Evolutionary conservation across 2,113 vertebrate genomes (phyloP), one percentile per base, ranked within the genome.

Genomic region (Lophius piscatorius): DNA sequence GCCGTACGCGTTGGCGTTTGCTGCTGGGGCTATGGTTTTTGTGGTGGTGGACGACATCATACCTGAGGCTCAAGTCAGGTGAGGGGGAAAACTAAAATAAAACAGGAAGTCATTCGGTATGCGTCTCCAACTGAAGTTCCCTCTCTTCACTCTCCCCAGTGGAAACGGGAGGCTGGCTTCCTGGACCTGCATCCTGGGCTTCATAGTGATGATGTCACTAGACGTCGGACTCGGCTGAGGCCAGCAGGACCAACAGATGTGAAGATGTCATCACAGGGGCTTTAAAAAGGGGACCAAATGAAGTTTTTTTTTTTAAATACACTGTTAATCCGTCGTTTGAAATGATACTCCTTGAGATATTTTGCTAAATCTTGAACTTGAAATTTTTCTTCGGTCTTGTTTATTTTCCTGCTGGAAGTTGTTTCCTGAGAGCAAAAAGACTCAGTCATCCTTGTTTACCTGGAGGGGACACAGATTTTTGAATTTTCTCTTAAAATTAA

Each of bases 121-220:
- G 18, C 13, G 9, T 34, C 1, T 6, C 11, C 40, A 8, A 47
- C 20, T 47, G 18, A 8, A 4, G 6, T 28, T 28, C 31, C 2
- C 40, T 24, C 1, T 1, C 29, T 42, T 26, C 35, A 20, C 1
- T 16, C 21, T 34, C 44, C 6, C 24, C 81, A 99, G 97, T 16
- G 97, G 97, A 4, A 96, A 99, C 0, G 97, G 97, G 38, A 98
- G 94, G 56, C 70, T 98, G 86, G 95, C 97, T 0, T 98, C 97
- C 47, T 98, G 95, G 94, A 94, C 93, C 9, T 94, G 93, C 14
- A 93, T 99, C 39, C 39, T 98, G 46, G 97, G 97, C 3, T 99
- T 98, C 1, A 90, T 98, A 46, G 94, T 99, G 83, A 99, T 99
- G 97, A 99, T 98, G 97, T 98, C 94, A 14, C 82, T 99, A 61